Base-by-base conservation (phyloP, 2,797 vertebrate species). In the Nyctibius grandis region DNA sequence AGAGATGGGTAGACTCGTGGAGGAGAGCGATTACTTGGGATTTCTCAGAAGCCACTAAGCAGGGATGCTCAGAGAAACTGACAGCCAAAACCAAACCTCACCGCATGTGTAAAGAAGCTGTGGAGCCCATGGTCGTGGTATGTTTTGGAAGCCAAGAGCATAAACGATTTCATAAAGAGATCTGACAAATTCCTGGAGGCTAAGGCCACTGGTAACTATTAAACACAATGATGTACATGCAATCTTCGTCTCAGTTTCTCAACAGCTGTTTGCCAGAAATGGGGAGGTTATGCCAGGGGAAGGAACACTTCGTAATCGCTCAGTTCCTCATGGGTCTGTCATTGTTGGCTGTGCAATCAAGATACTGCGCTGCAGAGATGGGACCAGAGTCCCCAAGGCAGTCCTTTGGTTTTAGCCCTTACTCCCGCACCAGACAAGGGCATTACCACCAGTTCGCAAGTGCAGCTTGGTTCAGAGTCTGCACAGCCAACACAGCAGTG, bases 211-310 rank as follows among this genome's bases (percentile, higher is more conserved):
- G 50, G 51, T 73, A 70, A 40, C 51, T 82, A 23, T 92, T 67
- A 85, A 85, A 76, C n/a, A 65, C 74, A 50, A 45, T 18, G 33
- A 34, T 72, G 40, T 31, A 15, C n/a, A 13, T 61, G 47, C 63
- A 89, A 5, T 82, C 87, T 88, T 92, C 56, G 87, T 54, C 47
- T 87, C 75, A 33, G 56, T 77, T 93, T 96, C 51, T 70, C 89
- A 80, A 60, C 72, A 92, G 64, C 51, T 60, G 47, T 42, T 92
- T 67, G 67, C 40, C 54, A 85, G 89, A 89, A 96, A 40, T 29
- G 25, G 12, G 44, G 47, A 93, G 60, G 33, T 77, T 69, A 48
- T 74, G 75, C 40, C 51, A 44, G n/a, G 44, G 38, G 14, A 87
- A 85, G 77, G 51, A 74, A 47, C 21, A n/a, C 65, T 72, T 77